These are phyloP conservation scores for Drosophila sechellia DNA, from an alignment of 1,140 invertebrate genomes.

Conservation along the genomic window DNA sequence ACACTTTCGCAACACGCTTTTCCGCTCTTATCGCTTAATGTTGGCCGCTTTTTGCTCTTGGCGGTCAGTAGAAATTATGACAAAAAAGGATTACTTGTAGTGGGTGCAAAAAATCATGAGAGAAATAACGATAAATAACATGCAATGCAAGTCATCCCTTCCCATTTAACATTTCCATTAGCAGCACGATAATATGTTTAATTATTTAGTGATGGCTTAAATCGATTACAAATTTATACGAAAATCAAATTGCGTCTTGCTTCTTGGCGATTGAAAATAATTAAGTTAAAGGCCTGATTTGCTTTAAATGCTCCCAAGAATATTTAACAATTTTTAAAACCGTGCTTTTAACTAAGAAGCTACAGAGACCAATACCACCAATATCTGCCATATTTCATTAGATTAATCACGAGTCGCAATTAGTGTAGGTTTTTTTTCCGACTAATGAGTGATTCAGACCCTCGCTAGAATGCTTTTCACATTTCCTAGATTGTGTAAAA, in stretches of 20 bases:
- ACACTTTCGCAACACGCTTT: slow-evolving; percentile 26
- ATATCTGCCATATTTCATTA: background rate
- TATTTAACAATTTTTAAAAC: no score
- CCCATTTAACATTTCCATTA: slow-evolving; percentile 42
- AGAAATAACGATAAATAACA: no score
- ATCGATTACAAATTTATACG: slow-evolving; percentile 16
- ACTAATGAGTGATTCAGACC: slow-evolving; percentile 30
- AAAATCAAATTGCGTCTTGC: background rate
- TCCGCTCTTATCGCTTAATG: background rate
- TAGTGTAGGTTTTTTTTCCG: slow-evolving; percentile 27
- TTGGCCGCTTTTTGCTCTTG: background rate
- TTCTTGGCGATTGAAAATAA: background rate
- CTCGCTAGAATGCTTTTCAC: background rate
- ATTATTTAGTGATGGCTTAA: slow-evolving; percentile 39
- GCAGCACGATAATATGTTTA: slow-evolving; percentile 47
- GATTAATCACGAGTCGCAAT: background rate
- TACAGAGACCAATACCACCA: no score
- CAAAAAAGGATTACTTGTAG: slow-evolving; percentile 45
- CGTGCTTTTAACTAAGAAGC: no score
- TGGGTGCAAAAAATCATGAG: slow-evolving; percentile 9
- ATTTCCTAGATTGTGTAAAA: background rate
- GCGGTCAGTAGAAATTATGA: slow-evolving; percentile 43
- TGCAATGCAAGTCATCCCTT: slow-evolving; percentile 52
- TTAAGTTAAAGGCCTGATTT: background rate
- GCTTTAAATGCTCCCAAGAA: no score